These are phyloP conservation scores for Neotoma lepida DNA, from an alignment of 2,113 vertebrate species.

Conservation along the genomic window DNA sequence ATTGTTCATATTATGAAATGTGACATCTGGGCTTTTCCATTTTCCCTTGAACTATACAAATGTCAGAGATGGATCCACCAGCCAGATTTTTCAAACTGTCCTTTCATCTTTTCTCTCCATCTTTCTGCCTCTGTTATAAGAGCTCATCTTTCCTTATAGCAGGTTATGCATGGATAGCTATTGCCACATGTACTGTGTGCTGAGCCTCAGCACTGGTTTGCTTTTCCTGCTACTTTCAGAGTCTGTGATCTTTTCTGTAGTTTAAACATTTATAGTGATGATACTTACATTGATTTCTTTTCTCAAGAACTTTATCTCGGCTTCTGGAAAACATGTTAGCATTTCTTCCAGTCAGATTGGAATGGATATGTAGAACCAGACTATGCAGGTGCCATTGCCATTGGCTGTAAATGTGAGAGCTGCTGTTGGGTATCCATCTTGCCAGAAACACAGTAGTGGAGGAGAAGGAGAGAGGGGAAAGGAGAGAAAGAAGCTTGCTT, in stretches of 20 bases:
- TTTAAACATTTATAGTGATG: neutral
- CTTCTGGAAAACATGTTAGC: neutral
- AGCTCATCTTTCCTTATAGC: neutral
- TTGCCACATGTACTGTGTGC: too few relatives aligned
- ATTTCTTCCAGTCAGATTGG: neutral
- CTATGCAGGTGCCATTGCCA: neutral
- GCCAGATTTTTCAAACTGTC: neutral
- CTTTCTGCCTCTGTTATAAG: neutral
- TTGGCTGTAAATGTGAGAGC: neutral
- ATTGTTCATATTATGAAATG: neutral
- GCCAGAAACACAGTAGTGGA: neutral
- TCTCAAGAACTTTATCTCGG: neutral
- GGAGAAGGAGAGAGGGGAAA: too few relatives aligned
- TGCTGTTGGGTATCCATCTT: neutral
- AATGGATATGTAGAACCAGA: neutral
- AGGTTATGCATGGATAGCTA: accelerated
- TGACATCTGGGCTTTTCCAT: neutral
- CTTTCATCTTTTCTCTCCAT: neutral
- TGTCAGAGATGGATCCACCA: too few relatives aligned
- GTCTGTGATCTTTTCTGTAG: neutral
- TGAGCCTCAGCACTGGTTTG: neutral
- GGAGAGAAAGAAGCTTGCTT: neutral
- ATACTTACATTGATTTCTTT: neutral
- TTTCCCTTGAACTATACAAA: neutral
- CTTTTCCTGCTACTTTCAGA: neutral